Conservation (phyloP, 2,888 invertebrate genomes). For the Agrotis segetum region DNA sequence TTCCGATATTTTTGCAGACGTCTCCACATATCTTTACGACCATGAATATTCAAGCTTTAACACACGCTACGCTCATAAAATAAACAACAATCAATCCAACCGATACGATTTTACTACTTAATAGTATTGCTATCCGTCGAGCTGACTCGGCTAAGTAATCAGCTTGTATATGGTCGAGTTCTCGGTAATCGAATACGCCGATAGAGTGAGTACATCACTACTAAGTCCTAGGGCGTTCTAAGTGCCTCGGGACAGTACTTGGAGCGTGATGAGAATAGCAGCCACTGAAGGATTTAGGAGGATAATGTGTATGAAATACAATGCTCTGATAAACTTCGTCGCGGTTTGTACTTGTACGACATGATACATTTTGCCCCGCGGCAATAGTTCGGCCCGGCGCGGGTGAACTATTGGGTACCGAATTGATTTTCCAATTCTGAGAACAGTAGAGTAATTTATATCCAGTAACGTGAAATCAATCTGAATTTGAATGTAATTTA, state of each 20-base stretch:
- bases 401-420: slow-evolving; percentile 21
- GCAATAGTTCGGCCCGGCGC: slow-evolving; percentile 35
- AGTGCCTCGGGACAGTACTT: slow-evolving; percentile 57
- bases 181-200: slow-evolving; percentile 62
- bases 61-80: slow-evolving; percentile 33
- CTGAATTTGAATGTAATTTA: slow-evolving; percentile 40
- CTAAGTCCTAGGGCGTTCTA: slow-evolving; percentile 61
- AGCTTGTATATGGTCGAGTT: slow-evolving; percentile 57
- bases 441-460: slow-evolving; percentile 35
- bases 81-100: slow-evolving; percentile 50
- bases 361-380: slow-evolving; percentile 42
- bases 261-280: slow-evolving; percentile 61
- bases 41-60: slow-evolving; percentile 39
- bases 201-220: slow-evolving; percentile 62
- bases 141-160: slow-evolving; percentile 61
- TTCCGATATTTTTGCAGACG: slow-evolving; percentile 4
- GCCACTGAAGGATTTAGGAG: slow-evolving; percentile 55
- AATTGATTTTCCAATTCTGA: slow-evolving; percentile 48
- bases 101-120: slow-evolving; percentile 44
- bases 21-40: slow-evolving; percentile 22
- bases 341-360: slow-evolving; percentile 30
- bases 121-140: slow-evolving; percentile 34
- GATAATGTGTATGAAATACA: slow-evolving; percentile 62
- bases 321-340: slow-evolving; percentile 45
- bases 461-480: slow-evolving; percentile 32